Evolutionary conservation across 2,888 invertebrate species (phyloP).

Genomic region (Drosophila limbata): DNA sequence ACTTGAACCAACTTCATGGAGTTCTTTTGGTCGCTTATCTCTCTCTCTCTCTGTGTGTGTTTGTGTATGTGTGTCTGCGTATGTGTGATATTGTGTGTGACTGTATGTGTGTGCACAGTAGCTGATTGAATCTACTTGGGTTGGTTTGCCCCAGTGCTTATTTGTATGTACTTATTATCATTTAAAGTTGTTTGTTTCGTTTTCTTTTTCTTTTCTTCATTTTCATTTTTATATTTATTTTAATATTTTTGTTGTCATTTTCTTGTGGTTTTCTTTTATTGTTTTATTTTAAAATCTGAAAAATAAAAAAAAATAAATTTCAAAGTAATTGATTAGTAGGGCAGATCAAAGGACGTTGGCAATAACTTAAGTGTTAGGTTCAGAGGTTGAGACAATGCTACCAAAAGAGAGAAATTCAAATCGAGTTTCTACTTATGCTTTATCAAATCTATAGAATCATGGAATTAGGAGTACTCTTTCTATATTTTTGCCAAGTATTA

Average conservation of each 20-base stretch:
- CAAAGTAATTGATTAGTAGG: slow-evolving; percentile 53
- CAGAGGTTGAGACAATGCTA: slow-evolving; percentile 43
- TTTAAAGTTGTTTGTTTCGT: slow-evolving; percentile 36
- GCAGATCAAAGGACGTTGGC: slow-evolving; percentile 48
- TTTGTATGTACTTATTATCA: slow-evolving; percentile 37
- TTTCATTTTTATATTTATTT: slow-evolving; percentile 6
- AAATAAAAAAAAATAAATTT: slow-evolving; percentile 34
- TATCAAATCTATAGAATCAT: not conserved
- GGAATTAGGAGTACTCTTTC: not conserved
- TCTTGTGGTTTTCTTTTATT: slow-evolving; percentile 25
- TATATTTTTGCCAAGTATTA: not conserved
- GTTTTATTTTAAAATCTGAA: slow-evolving; percentile 64
- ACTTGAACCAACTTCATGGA: slow-evolving; percentile 76
- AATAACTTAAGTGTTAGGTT: slow-evolving; percentile 48
- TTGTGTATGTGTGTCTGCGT: slow-evolving; percentile 9
- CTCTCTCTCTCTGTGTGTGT: slow-evolving; percentile 12
- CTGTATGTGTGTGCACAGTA: slow-evolving; percentile 38
- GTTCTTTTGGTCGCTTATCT: slow-evolving; percentile 61
- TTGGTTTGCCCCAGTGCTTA: slow-evolving; percentile 36
- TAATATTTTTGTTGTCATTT: slow-evolving; percentile 27
- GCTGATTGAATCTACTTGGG: slow-evolving; percentile 42
- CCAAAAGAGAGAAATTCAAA: slow-evolving; percentile 26
- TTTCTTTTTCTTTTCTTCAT: slow-evolving; percentile 12
- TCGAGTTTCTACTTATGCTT: not conserved
- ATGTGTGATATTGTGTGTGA: slow-evolving; percentile 15